Percentiles rank a stretch among this genome's conserved stretches.
Evolutionary conservation across 1,140 invertebrate genomes (phyloP).

Genomic region (Probaryconus sp.): DNA sequence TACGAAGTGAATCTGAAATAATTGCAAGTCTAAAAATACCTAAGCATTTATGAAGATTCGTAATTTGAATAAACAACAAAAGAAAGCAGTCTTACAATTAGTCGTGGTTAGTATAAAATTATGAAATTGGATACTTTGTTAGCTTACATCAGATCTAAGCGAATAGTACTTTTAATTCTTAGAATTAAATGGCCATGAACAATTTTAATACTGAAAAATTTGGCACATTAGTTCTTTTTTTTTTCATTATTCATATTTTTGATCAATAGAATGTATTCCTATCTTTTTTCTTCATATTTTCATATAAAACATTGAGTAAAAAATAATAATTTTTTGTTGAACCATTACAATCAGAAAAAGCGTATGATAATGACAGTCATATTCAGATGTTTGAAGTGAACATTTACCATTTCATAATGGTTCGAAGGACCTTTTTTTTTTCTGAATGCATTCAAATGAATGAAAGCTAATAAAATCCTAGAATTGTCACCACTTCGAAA

Average conservation of each 20-base stretch:
- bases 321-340: too few species aligned
- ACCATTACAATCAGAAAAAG: too few species aligned
- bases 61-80: constrained; percentile 15
- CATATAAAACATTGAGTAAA: too few species aligned
- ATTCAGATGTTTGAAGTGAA: too few species aligned
- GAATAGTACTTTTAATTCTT: constrained; percentile 5
- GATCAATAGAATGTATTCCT: too few species aligned
- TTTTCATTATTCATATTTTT: not conserved
- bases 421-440: too few species aligned
- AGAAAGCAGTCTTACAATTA: constrained; percentile 29
- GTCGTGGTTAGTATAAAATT: constrained; percentile 39
- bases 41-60: not conserved
- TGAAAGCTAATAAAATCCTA: too few species aligned
- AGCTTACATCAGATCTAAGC: not conserved
- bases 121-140: constrained; percentile 16
- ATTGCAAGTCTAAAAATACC: not conserved
- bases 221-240: constrained; percentile 36
- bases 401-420: too few species aligned
- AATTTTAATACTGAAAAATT: constrained; percentile 47
- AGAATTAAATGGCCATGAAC: constrained; percentile 4
- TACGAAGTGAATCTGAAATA: constrained; percentile 43
- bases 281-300: too few species aligned
- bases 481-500: too few species aligned
- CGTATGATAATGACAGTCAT: too few species aligned
- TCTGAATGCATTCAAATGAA: too few species aligned